Evolutionary conservation across 2,113 vertebrate species (phyloP).

Genomic region (Alethe castanea): DNA sequence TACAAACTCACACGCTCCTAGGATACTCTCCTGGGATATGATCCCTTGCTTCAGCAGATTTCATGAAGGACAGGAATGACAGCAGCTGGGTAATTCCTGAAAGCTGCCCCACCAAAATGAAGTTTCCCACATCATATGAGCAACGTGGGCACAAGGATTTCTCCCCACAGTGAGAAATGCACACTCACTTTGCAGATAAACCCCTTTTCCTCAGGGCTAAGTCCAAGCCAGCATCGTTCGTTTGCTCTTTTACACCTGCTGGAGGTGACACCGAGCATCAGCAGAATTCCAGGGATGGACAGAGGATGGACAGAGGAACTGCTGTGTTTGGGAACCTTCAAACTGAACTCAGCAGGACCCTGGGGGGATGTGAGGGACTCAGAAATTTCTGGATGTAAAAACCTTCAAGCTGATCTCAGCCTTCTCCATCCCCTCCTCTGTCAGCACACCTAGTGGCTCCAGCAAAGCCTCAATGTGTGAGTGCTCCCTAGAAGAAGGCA

Average conservation of each 20-base stretch:
- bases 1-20: accelerated
- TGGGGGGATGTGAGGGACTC: not conserved
- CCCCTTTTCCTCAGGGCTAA: not conserved
- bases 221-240: accelerated
- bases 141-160: accelerated
- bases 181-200: not conserved
- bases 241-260: not conserved
- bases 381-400: not conserved
- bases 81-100: not conserved
- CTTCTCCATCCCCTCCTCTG: not conserved
- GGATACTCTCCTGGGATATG: not conserved
- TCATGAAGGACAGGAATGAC: not conserved
- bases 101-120: not conserved
- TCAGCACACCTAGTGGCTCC: not conserved
- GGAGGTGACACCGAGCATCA: not conserved
- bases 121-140: accelerated
- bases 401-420: not conserved
- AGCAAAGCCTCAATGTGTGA: accelerated
- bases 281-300: not conserved
- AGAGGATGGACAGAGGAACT: not conserved
- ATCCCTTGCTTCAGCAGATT: not conserved
- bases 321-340: not conserved
- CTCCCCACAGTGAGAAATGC: not conserved
- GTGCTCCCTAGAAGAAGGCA: not conserved
- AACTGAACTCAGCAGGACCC: not conserved